Evolutionary conservation across 2,888 invertebrate species (phyloP).

Genomic region (Agriopis aurantiaria): DNA sequence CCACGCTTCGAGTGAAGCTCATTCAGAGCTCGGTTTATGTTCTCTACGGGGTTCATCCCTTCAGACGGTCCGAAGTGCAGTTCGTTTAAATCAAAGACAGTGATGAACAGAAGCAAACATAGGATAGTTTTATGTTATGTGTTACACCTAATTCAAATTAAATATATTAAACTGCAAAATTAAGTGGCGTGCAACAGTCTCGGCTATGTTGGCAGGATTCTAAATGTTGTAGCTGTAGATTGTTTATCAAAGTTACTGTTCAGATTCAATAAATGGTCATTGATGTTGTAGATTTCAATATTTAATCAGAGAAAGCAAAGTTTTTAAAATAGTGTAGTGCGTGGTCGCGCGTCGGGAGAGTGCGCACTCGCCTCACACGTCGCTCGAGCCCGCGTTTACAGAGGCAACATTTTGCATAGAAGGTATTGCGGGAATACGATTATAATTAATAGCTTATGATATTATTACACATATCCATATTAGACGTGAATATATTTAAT

Average conservation of each 20-base stretch:
- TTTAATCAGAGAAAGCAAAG: constrained; percentile 36
- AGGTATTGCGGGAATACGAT: constrained; percentile 49
- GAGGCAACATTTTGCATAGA: constrained; percentile 49
- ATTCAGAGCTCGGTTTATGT: constrained; percentile 37
- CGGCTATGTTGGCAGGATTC: constrained; percentile 40
- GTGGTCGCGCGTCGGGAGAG: constrained; percentile 15
- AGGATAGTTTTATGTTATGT: constrained; percentile 43
- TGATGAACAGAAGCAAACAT: constrained; percentile 44
- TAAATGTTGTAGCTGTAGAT: constrained; percentile 43
- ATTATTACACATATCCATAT: constrained; percentile 75
- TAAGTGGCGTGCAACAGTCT: constrained; percentile 47
- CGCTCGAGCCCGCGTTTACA: constrained; percentile 22
- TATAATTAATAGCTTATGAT: constrained; percentile 64
- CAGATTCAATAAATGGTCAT: constrained; percentile 36
- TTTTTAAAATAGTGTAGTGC: constrained; percentile 55
- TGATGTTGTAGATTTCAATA: constrained; percentile 48
- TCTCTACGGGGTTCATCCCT: constrained; percentile 39
- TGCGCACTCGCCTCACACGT: not conserved
- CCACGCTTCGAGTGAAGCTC: constrained; percentile 29
- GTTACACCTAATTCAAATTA: constrained; percentile 35
- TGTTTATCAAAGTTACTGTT: constrained; percentile 40
- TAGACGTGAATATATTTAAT: constrained; percentile 70
- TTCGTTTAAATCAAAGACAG: constrained; percentile 45
- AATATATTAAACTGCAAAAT: constrained; percentile 37
- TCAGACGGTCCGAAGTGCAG: constrained; percentile 41